Evolutionary conservation across 2,113 vertebrate species (phyloP), one percentile per base, ranked within the genome.

Genomic region (Saguinus midas): DNA sequence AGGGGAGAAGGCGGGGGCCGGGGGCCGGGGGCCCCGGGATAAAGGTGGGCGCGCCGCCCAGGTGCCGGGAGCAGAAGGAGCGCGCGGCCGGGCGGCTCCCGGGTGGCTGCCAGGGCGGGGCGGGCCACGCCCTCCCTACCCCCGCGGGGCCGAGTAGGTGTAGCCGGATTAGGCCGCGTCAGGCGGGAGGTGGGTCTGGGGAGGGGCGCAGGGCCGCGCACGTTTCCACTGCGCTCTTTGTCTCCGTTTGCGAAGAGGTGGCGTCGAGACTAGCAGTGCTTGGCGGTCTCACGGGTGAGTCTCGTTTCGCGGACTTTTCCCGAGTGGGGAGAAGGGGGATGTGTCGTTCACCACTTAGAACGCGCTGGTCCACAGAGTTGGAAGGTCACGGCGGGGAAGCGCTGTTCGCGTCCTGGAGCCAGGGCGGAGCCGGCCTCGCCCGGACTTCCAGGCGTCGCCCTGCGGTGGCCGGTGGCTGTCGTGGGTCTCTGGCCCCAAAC

Each of bases 391-490:
- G 11, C 27, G 6, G 7, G 35, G 25, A 23, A 1, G 40, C 35
- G 9, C 52, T 2, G 70, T 37, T 20, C 70, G 10, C 70, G 5
- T 12, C 5, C 37, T 20, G 10, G 37, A 21, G 21, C 20, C 70
- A 20, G 70, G 70, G 35, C 16, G 6, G 27, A 58, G 20, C 6
- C 18, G 37, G 57, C 29, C 43, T 78, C 37, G 58, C 40, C 5
- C 1, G 23, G 10, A 25, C 5, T 17, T 16, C 0, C 3, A 18
- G 8, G 4, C 40, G 40, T 45, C 10, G 37, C 37, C 32, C 11
- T 0, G 68, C 8, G 0, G 21, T 8, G 20, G n/a, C 0, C 5
- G 3, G 7, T 1, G 1, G 40, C 45, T 35, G 25, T 12, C 6
- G 27, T 20, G n/a, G 37, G 18, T n/a, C 57, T 10, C 40, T 1